Conservation (phyloP, 2,113 vertebrate genomes). For the Oryzias woworae region DNA sequence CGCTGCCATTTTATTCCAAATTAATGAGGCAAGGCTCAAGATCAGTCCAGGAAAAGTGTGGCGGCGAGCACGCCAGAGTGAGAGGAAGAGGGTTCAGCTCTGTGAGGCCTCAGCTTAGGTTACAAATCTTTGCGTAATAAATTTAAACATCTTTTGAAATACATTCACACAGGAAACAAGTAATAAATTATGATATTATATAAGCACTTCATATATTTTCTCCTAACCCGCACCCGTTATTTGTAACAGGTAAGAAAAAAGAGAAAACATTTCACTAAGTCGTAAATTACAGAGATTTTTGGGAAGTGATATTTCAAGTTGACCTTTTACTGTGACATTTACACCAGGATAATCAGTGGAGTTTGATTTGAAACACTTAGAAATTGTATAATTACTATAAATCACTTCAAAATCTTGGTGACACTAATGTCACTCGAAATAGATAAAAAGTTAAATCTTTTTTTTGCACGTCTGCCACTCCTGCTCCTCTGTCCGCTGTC, state of each 20-base stretch:
- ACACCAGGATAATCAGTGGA: neutral
- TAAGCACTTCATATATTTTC: neutral
- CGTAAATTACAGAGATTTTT: conserved; percentile 18
- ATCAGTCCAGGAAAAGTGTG: conserved; percentile 48
- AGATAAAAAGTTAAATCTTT: neutral
- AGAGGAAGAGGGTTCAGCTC: conserved; percentile 19
- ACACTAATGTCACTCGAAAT: neutral
- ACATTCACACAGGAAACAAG: conserved; percentile 1
- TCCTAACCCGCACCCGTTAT: conserved; percentile 3
- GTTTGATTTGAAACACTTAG: neutral
- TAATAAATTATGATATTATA: conserved; percentile 2
- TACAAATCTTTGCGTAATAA: neutral
- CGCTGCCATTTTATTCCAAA: conserved; percentile 67
- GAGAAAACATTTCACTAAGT: neutral
- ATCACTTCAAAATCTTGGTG: conserved; percentile 2
- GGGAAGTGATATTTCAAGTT: conserved; percentile 15
- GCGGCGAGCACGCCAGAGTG: conserved; percentile 38
- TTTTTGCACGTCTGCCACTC: conserved; percentile 8
- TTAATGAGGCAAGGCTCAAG: conserved; percentile 63
- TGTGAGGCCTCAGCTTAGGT: neutral
- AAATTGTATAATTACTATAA: conserved; percentile 6
- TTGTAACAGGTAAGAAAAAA: conserved; percentile 22
- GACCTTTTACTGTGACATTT: conserved; percentile 7
- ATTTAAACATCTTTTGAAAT: conserved; percentile 9
- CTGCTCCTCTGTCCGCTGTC: neutral